Evolutionary conservation across 1,140 invertebrate genomes (phyloP).

Genomic region (Aphidius gifuensis): DNA sequence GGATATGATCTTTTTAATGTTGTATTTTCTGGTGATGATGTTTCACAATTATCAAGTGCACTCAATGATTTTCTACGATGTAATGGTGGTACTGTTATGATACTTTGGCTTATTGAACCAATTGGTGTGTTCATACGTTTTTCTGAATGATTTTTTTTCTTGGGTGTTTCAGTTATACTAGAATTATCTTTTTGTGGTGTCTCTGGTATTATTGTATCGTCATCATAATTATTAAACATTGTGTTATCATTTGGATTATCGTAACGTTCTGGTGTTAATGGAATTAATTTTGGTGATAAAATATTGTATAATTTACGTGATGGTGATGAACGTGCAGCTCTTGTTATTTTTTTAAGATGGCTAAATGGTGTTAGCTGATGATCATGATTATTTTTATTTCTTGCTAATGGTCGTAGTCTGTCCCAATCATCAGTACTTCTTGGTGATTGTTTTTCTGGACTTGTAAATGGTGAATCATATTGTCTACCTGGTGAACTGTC

Average conservation of each 20-base stretch:
- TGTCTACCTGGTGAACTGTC: conserved; percentile 36
- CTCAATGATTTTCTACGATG: conserved; percentile 39
- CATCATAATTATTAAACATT: not conserved
- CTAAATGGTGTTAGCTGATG: conserved; percentile 32
- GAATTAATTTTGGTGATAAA: conserved; percentile 23
- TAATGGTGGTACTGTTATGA: conserved; percentile 32
- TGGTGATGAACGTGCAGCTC: conserved; percentile 33
- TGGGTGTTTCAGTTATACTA: conserved; percentile 36
- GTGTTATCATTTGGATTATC: not conserved
- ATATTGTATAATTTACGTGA: conserved; percentile 23
- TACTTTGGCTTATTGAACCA: conserved; percentile 35
- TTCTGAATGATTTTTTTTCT: conserved; percentile 34
- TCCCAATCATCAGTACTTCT: conserved; percentile 27
- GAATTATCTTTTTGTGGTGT: conserved; percentile 24
- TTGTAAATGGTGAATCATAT: conserved; percentile 32
- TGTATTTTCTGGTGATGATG: conserved; percentile 32
- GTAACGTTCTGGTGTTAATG: conserved; percentile 7
- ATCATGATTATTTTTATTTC: not conserved
- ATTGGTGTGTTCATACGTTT: conserved; percentile 41
- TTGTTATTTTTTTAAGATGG: conserved; percentile 32
- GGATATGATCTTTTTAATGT: conserved; percentile 33
- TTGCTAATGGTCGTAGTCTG: conserved; percentile 22
- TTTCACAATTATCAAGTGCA: conserved; percentile 25
- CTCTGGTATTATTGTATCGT: conserved; percentile 2
- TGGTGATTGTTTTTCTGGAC: conserved; percentile 32